phyloP scores from a whole-genome alignment of 2,113 vertebrate species.

The Aleadryas rufinucha region DNA sequence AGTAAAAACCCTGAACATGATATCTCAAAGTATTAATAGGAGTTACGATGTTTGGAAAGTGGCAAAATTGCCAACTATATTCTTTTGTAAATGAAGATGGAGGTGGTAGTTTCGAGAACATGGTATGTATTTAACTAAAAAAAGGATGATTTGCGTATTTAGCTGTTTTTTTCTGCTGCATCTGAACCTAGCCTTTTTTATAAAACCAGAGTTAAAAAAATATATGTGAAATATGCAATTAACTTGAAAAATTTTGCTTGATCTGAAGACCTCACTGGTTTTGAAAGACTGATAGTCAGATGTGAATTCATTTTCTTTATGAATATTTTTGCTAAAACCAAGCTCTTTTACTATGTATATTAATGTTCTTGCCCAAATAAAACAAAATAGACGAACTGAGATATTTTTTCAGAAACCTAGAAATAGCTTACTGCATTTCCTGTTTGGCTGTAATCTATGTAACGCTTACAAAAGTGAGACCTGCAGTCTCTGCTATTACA shows the following conservation, averaged over 20 bases:
- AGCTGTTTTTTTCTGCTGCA: not conserved
- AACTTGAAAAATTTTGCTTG: not conserved
- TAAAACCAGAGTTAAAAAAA: not conserved
- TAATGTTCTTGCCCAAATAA: not conserved
- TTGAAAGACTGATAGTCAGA: not conserved
- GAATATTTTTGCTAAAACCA: not conserved
- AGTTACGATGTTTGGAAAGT: slow-evolving; percentile 14
- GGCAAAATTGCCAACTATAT: not conserved
- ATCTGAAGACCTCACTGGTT: not conserved
- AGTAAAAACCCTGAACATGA: slow-evolving; percentile 3
- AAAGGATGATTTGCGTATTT: not conserved
- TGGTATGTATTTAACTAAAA: not conserved
- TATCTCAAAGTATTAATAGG: slow-evolving; percentile 4
- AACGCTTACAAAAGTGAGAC: not conserved
- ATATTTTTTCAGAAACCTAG: not conserved
- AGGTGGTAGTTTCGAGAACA: not conserved
- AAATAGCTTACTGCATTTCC: not conserved
- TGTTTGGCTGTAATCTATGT: not conserved
- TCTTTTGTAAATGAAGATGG: not conserved
- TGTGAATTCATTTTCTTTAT: not conserved
- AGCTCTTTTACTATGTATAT: not conserved
- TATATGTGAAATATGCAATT: not conserved
- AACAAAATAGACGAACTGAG: not conserved
- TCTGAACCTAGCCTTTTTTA: not conserved
- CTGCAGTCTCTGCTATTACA: not conserved